A percentile compares a stretch with the other conserved stretches of the same genome.
phyloP scores from a whole-genome alignment of 1,140 invertebrate genomes.

The Brachionus rotundiformis region DNA sequence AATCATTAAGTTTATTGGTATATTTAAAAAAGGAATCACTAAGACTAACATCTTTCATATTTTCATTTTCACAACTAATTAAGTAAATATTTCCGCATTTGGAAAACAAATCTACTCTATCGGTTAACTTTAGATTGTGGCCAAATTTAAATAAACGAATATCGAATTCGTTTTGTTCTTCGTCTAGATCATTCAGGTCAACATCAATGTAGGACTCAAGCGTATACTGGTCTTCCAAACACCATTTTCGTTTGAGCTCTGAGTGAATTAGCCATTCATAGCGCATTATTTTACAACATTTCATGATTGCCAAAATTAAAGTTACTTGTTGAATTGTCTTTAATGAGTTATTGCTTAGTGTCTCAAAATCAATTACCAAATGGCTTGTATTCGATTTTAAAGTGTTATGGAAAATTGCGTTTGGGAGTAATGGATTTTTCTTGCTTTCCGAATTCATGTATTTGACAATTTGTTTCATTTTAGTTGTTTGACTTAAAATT shows the following conservation, averaged over 20 bases:
- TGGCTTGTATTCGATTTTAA: neutral
- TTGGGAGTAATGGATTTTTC: neutral
- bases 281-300: conserved; percentile 3
- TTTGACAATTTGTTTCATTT: conserved; percentile 9
- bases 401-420: neutral
- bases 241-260: neutral
- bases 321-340: neutral
- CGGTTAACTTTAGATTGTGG: conserved; percentile 9
- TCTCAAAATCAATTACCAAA: conserved; percentile 6
- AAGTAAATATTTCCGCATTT: conserved; percentile 33
- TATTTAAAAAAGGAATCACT: conserved; percentile 20
- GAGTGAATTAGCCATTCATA: conserved; percentile 33
- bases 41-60: neutral
- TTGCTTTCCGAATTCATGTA: neutral
- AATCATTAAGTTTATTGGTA: neutral
- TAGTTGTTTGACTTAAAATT: conserved; percentile 1
- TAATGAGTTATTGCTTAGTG: neutral
- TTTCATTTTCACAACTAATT: neutral
- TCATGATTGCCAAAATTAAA: neutral
- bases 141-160: neutral
- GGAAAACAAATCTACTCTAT: neutral
- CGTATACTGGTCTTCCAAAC: neutral
- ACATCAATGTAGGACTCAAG: neutral
- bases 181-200: neutral
- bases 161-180: conserved; percentile 19